Evolutionary conservation across 2,888 invertebrate species (phyloP).

Genomic region (Ennomos erosarius): DNA sequence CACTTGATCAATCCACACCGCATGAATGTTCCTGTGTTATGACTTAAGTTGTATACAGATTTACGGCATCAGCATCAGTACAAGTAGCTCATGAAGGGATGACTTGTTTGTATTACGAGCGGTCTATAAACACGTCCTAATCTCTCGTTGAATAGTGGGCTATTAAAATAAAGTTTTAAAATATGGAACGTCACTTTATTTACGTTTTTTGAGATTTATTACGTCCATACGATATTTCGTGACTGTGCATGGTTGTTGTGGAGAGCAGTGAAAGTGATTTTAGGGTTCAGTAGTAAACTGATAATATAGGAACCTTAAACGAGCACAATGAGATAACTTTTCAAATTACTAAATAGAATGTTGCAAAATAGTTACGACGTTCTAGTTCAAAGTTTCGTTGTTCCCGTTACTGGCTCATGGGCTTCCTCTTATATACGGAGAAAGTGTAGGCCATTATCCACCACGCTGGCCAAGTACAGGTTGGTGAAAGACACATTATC

Average conservation of each 20-base stretch:
- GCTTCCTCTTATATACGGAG: too few relatives aligned
- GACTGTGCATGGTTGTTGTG: background rate
- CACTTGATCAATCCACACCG: conserved; percentile 27
- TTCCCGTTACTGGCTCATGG: too few relatives aligned
- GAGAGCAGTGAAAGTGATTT: background rate
- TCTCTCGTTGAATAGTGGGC: conserved; percentile 80
- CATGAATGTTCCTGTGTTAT: conserved; percentile 54
- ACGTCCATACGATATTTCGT: conserved; percentile 5
- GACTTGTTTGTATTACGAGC: conserved; percentile 78
- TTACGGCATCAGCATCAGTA: conserved; percentile 60
- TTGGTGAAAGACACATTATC: too few relatives aligned
- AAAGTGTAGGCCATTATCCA: too few relatives aligned
- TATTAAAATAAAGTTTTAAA: conserved; percentile 83
- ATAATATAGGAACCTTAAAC: too few relatives aligned
- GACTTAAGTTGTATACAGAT: conserved; percentile 66
- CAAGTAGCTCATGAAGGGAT: conserved; percentile 71
- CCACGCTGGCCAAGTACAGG: too few relatives aligned
- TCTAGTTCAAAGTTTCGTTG: too few relatives aligned
- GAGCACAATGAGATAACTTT: too few relatives aligned
- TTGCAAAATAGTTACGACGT: too few relatives aligned
- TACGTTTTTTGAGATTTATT: conserved; percentile 75
- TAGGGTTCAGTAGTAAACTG: background rate
- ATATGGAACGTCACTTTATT: conserved; percentile 82
- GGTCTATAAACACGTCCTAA: conserved; percentile 83
- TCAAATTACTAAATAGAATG: too few relatives aligned